Base-by-base conservation (phyloP, 2,888 invertebrate genomes). In the Syrphus vitripennis region DNA sequence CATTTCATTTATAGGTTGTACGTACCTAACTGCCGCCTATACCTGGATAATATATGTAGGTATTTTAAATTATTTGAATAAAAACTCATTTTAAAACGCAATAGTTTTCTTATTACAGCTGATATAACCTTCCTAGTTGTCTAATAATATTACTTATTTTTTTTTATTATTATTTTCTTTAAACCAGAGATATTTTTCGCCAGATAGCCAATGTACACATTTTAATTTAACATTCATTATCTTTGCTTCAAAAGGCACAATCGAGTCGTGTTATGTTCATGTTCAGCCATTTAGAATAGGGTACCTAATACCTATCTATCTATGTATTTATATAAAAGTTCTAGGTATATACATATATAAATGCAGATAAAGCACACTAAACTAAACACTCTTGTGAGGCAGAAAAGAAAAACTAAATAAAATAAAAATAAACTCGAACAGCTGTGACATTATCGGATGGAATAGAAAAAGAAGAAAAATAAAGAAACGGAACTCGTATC, bases 381-480 rank as follows among this genome's bases (percentile, higher is more conserved):
- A 65, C 19, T 45, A 19, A 45, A 65, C 37, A 29, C 19, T 45
- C 31, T 31, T 45, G 24, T 34, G 14, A 7, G 7, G 7, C 2
- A 37, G 24, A 63, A 4, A 42, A n/a, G n/a, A n/a, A 57, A 37
- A 59, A 16, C 16, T 50, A 21, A 16, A 50, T 29, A 50, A 40
- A 24, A 31, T 14, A 61, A 31, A 57, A 59, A 77, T 61, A 74
- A 69, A 74, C 31, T 24, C 26, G 70, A 83, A 83, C 83, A 83
- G 83, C 83, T 83, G 83, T 74, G 40, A 21, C n/a, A 63, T 40
- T n/a, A 6, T n/a, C 3, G 21, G 12, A 3, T 5, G 9, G 21
- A n/a, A 31, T 12, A 16, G 29, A 10, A 37, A 69, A 31, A 55
- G 50, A 14, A 50, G 4, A 48, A 48, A 2, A 50, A 45, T 2